Evolutionary conservation across 1,140 invertebrate species (phyloP).

Genomic region (Tribolium madens): DNA sequence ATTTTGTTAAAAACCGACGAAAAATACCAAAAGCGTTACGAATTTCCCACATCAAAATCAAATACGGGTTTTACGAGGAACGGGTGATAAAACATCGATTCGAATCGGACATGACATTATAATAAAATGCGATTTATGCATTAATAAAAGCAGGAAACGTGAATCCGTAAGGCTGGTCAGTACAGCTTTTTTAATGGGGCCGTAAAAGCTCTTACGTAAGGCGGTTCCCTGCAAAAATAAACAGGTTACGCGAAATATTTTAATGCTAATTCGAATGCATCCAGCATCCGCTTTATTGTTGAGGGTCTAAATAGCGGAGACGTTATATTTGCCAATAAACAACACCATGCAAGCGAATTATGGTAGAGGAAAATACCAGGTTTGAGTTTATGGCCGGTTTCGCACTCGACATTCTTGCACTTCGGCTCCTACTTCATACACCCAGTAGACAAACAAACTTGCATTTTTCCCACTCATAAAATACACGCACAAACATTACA

Average conservation of each 20-base stretch:
- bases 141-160: conserved; percentile 22
- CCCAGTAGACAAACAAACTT: not conserved
- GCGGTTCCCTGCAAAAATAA: conserved; percentile 24
- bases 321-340: conserved; percentile 29
- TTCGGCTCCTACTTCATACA: not conserved
- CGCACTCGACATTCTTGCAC: conserved; percentile 4
- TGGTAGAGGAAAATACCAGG: not conserved
- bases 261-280: conserved; percentile 27
- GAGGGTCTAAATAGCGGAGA: conserved; percentile 14
- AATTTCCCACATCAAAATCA: not conserved
- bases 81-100: conserved; percentile 13
- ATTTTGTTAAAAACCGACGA: conserved; percentile 24
- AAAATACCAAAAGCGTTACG: not conserved
- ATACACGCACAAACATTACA: not conserved
- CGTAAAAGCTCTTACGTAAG: conserved; percentile 24
- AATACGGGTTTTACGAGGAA: not conserved
- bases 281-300: conserved; percentile 33
- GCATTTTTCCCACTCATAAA: not conserved
- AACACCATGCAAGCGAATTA: conserved; percentile 10
- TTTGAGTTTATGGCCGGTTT: conserved; percentile 15
- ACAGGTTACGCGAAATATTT: conserved; percentile 15
- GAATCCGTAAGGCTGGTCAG: conserved; percentile 36
- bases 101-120: not conserved
- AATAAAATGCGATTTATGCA: conserved; percentile 23
- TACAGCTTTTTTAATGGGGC: not conserved